Percentiles rank a stretch among this genome's conserved stretches.
Evolutionary conservation across 1,140 invertebrate genomes (phyloP).

Genomic region (Oscheius sp.): DNA sequence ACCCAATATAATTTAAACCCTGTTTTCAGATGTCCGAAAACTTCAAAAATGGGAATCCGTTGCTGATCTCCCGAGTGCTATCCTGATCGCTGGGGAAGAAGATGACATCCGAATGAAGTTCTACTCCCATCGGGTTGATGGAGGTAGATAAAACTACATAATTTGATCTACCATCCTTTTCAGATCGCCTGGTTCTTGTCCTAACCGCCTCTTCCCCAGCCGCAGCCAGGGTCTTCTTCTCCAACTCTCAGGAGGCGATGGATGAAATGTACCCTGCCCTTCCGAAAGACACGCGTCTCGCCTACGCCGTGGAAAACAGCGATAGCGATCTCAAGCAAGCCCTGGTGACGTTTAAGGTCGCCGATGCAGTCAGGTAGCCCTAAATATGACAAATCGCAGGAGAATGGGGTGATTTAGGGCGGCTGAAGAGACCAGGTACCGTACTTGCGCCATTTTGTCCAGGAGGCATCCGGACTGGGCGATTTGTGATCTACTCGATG

Average conservation of each 20-base stretch:
- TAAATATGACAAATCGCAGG: not conserved
- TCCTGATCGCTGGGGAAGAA: constrained; percentile 30
- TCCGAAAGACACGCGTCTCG: constrained; percentile 27
- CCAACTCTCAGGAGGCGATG: constrained; percentile 1
- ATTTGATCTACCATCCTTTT: not conserved
- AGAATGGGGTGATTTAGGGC: not conserved
- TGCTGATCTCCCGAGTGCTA: constrained; percentile 1
- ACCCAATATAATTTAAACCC: not conserved
- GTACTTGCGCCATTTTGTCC: constrained; percentile 33
- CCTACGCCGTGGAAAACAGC: constrained; percentile 7
- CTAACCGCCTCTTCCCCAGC: constrained; percentile 14
- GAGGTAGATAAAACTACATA: not conserved
- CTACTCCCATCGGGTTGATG: constrained; percentile 4
- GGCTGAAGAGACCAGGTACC: constrained; percentile 30
- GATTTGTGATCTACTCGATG: constrained; percentile 28
- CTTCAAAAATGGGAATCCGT: not conserved
- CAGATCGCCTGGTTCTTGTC: constrained; percentile 15
- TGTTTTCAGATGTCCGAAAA: not conserved
- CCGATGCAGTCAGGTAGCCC: not conserved
- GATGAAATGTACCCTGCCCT: constrained; percentile 33
- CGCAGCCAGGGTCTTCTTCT: constrained; percentile 23
- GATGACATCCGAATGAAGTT: constrained; percentile 34
- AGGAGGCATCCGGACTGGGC: constrained; percentile 29
- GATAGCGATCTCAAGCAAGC: constrained; percentile 1
- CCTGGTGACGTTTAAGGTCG: constrained; percentile 8